Conservation (phyloP, 1,140 invertebrate species). For the Papilio machaon region DNA sequence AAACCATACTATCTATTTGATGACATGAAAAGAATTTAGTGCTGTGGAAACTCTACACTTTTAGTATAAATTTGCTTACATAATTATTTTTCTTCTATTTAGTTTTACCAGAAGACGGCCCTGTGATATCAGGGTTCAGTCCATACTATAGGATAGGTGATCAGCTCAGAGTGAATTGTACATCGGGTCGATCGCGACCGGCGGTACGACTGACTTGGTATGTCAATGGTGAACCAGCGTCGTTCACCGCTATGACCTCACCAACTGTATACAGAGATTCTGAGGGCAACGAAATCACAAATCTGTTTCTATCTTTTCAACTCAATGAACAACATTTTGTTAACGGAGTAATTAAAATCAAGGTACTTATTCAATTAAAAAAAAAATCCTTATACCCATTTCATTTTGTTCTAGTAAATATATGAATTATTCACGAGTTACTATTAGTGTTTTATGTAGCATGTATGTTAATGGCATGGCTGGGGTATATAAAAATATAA, state of each 20-base stretch:
- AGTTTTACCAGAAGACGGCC: slow-evolving; percentile 92
- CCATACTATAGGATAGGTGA: slow-evolving; percentile 92
- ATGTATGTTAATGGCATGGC: not conserved
- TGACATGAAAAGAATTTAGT: too few relatives aligned
- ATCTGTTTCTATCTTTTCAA: slow-evolving; percentile 87
- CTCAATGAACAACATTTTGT: slow-evolving; percentile 89
- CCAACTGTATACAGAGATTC: slow-evolving; percentile 63
- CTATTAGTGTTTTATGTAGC: not conserved
- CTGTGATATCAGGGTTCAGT: slow-evolving; percentile 89
- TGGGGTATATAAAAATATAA: not conserved
- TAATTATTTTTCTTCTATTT: slow-evolving; percentile 48
- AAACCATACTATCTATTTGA: too few relatives aligned
- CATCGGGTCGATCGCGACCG: slow-evolving; percentile 90
- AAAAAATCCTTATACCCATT: not conserved
- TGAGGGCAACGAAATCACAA: slow-evolving; percentile 87
- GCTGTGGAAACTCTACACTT: too few relatives aligned
- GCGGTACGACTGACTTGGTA: slow-evolving; percentile 93
- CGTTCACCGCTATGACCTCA: slow-evolving; percentile 67
- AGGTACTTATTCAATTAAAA: slow-evolving; percentile 74
- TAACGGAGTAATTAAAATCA: slow-evolving; percentile 91
- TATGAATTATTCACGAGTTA: not conserved
- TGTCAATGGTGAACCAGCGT: slow-evolving; percentile 92
- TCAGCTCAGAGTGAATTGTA: slow-evolving; percentile 91
- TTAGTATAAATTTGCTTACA: not conserved
- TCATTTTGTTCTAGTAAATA: not conserved